Evolutionary conservation across 2,797 vertebrate genomes (phyloP), one percentile per base, ranked within the genome.

Genomic region (Gymnodraco acuticeps): DNA sequence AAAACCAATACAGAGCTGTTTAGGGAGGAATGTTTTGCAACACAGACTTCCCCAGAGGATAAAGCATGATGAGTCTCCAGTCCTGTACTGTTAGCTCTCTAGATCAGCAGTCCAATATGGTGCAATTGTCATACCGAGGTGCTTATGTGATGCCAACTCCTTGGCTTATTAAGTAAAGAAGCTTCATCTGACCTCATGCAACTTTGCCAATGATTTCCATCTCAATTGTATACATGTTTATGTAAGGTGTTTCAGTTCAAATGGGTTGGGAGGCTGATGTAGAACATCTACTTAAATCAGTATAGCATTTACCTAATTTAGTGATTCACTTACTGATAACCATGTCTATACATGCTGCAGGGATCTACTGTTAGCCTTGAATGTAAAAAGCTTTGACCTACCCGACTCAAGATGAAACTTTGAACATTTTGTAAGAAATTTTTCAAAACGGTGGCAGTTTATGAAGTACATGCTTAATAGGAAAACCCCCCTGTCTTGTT

Each of bases 161-260:
- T 55, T 64, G 38, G 55, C 33, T 55, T 41, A 23, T 47, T 43
- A 33, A 60, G 66, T 38, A 20, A 83, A 74, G 51, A 73, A 27
- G 62, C 42, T 74, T 63, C 77, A 67, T 81, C 55, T 70, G 73
- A 75, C 73, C 51, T 47, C 12, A 33, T 33, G 23, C 46, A 50
- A 46, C 11, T 3, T 66, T 67, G 27, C 23, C 52, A 41, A n/a
- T 31, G 9, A 41, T 62, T 79, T 61, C 31, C 33, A 12, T 50
- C 31, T 77, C 38, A 47, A 3, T 45, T 7, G 27, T 61, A 31
- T 47, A 51, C 5, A 20, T 63, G 23, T 60, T 27, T 19, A 14
- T 50, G 50, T 16, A 38, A 13, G 16, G 19, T 33, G n/a, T 50
- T 58, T 27, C 10, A 19, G 50, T 50, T 17, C 3, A 65, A 64